Evolutionary conservation across 2,797 vertebrate genomes (phyloP).

Genomic region (Bradypus variegatus): DNA sequence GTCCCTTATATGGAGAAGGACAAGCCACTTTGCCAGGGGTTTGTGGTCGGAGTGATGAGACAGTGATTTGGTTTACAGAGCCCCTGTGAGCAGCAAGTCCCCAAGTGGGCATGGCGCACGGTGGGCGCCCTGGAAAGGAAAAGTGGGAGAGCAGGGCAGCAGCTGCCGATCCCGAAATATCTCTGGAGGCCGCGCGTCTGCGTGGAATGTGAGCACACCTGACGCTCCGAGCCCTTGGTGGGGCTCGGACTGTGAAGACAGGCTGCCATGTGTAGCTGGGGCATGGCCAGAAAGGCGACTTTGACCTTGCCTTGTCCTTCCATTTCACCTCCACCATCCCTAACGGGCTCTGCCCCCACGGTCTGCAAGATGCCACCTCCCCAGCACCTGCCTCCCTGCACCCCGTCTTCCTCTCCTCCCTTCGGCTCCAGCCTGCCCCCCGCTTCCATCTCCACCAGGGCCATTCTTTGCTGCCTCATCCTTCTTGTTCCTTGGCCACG

Average conservation of each 20-base stretch:
- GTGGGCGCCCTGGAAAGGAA: neutral
- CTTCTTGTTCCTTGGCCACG: neutral
- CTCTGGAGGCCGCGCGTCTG: neutral
- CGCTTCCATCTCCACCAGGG: rapidly evolving
- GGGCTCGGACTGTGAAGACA: neutral
- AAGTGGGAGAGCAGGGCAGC: neutral
- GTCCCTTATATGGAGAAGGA: neutral
- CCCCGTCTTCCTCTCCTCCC: neutral
- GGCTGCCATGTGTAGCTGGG: too few relatives aligned
- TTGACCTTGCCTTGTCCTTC: neutral
- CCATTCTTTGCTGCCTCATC: rapidly evolving
- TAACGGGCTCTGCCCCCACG: neutral
- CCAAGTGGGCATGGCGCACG: rapidly evolving
- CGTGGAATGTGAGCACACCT: neutral
- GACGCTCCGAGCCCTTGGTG: neutral
- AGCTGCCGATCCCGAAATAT: neutral
- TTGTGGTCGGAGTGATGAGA: neutral
- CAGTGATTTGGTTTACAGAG: neutral
- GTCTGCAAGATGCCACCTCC: neutral
- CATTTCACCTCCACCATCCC: rapidly evolving
- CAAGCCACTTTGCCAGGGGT: neutral
- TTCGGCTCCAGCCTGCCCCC: too few relatives aligned
- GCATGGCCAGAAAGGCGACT: too few relatives aligned
- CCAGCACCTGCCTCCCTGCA: too few relatives aligned
- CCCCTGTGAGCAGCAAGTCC: neutral